phyloP scores from a whole-genome alignment of 2,888 invertebrate species.

The Amiota communis region DNA sequence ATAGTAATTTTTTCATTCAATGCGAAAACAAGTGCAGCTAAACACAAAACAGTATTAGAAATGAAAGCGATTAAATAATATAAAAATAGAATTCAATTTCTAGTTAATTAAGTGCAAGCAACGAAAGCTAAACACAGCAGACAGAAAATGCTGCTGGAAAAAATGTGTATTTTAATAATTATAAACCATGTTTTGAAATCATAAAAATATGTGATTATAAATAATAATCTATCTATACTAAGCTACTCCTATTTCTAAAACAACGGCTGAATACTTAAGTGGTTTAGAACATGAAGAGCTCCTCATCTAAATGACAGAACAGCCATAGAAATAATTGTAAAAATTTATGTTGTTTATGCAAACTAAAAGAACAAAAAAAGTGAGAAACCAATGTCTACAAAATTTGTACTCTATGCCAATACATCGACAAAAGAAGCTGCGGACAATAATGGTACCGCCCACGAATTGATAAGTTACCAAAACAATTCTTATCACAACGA shows the following conservation, averaged over 20 bases:
- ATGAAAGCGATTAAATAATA: not conserved
- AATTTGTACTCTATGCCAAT: conserved; percentile 38
- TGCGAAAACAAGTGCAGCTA: conserved; percentile 40
- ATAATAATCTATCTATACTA: too few relatives aligned
- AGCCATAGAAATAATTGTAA: too few relatives aligned
- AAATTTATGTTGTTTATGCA: not conserved
- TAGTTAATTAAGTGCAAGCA: too few relatives aligned
- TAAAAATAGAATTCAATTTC: not conserved
- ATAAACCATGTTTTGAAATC: too few relatives aligned
- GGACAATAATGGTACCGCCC: conserved; percentile 35
- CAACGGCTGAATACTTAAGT: too few relatives aligned
- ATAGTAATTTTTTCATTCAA: not conserved
- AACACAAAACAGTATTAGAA: not conserved
- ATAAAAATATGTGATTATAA: too few relatives aligned
- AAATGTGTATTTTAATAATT: too few relatives aligned
- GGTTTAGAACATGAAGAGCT: too few relatives aligned
- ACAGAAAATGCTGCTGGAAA: too few relatives aligned
- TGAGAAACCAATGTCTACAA: conserved; percentile 49
- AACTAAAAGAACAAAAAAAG: not conserved
- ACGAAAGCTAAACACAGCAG: too few relatives aligned
- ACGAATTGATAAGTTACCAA: not conserved
- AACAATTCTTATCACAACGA: conserved; percentile 5
- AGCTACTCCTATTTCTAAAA: too few relatives aligned
- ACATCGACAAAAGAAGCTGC: conserved; percentile 15
- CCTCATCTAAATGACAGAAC: too few relatives aligned